These are phyloP conservation scores for Acleris emargana DNA, from an alignment of 2,888 invertebrate species.

Conservation along the genomic window DNA sequence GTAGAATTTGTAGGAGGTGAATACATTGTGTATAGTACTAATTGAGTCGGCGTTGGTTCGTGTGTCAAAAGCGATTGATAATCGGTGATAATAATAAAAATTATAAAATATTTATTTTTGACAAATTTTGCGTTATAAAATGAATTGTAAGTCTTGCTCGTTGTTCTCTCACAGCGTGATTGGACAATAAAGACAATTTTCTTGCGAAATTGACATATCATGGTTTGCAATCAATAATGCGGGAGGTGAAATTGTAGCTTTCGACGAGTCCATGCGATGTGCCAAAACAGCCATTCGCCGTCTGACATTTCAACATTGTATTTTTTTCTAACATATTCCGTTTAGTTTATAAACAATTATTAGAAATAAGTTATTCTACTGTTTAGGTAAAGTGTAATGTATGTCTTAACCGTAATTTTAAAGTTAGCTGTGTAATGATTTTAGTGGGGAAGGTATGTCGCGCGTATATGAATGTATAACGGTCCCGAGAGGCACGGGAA, in stretches of 20 bases:
- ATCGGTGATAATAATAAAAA: slow-evolving; percentile 42
- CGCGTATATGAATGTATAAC: slow-evolving; percentile 71
- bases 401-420: slow-evolving; percentile 77
- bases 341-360: slow-evolving; percentile 73
- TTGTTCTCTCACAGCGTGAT: slow-evolving; percentile 15
- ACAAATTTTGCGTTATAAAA: slow-evolving; percentile 34
- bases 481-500: slow-evolving; percentile 42
- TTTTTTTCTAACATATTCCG: slow-evolving; percentile 65
- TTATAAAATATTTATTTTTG: slow-evolving; percentile 52
- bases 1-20: too few relatives aligned
- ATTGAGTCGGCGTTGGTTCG: too few relatives aligned
- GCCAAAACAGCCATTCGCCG: slow-evolving; percentile 67
- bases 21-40: too few relatives aligned
- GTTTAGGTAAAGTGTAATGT: slow-evolving; percentile 74
- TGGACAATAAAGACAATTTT: slow-evolving; percentile 47
- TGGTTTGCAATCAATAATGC: slow-evolving; percentile 33
- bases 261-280: slow-evolving; percentile 45
- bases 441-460: slow-evolving; percentile 75
- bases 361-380: slow-evolving; percentile 79
- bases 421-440: slow-evolving; percentile 69
- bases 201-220: slow-evolving; percentile 57
- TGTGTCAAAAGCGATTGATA: not conserved
- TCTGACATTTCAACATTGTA: slow-evolving; percentile 46
- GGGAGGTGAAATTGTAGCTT: slow-evolving; percentile 9
- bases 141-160: not conserved